phyloP scores from a whole-genome alignment of 2,888 invertebrate species.

The Chrysina gloriosa region DNA sequence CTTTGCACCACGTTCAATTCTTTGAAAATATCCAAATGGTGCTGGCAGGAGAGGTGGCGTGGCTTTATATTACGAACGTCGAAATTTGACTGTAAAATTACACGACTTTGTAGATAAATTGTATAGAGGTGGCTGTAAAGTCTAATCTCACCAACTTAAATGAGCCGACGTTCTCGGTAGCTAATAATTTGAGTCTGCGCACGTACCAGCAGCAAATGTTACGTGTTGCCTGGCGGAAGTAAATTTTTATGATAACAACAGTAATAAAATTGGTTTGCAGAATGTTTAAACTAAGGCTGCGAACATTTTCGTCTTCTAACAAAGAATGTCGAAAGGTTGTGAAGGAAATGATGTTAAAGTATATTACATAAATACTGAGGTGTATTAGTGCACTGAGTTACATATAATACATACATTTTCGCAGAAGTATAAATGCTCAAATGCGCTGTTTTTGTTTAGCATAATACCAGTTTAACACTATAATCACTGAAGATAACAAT shows the following conservation, averaged over 20 bases:
- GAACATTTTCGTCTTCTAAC: too few relatives aligned
- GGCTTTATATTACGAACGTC: slow-evolving; percentile 18
- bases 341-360: too few relatives aligned
- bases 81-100: slow-evolving; percentile 29
- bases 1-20: slow-evolving; percentile 20
- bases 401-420: too few relatives aligned
- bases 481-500: too few relatives aligned
- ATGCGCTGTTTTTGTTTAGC: too few relatives aligned
- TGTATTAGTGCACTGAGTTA: too few relatives aligned
- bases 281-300: not conserved
- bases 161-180: not conserved
- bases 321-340: too few relatives aligned
- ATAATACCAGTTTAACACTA: too few relatives aligned
- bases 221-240: not conserved
- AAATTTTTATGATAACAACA: slow-evolving; percentile 9
- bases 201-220: not conserved
- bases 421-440: too few relatives aligned
- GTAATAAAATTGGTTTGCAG: not conserved
- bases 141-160: slow-evolving; percentile 21
- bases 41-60: slow-evolving; percentile 6
- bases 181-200: not conserved
- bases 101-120: slow-evolving; percentile 28
- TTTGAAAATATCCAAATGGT: slow-evolving; percentile 1
- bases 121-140: slow-evolving; percentile 11
- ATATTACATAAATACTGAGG: too few relatives aligned